Percentiles rank a stretch among this genome's conserved stretches.
Conservation (phyloP, 2,888 invertebrate genomes). For the Drosophila villosipedis region DNA sequence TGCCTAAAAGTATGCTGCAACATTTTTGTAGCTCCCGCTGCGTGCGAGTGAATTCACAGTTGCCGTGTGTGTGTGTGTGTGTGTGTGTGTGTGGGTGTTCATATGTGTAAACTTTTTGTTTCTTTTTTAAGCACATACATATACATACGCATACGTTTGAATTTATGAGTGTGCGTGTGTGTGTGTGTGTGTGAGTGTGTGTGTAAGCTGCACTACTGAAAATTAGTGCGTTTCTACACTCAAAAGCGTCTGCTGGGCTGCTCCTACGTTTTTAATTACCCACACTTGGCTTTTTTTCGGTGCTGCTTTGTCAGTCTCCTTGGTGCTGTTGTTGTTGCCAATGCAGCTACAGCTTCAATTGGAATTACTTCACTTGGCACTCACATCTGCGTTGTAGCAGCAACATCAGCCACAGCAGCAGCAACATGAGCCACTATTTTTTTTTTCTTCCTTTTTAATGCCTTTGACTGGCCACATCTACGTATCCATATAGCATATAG, state of each 20-base stretch:
- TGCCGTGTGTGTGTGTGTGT: conserved; percentile 30
- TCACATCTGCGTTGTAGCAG: conserved; percentile 64
- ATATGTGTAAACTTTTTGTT: conserved; percentile 52
- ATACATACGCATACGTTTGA: conserved; percentile 24
- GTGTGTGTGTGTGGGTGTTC: conserved; percentile 17
- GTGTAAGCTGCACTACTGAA: conserved; percentile 66
- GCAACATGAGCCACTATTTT: conserved; percentile 47
- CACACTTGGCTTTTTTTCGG: conserved; percentile 73
- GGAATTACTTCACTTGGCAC: conserved; percentile 81
- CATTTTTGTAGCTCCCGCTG: conserved; percentile 44
- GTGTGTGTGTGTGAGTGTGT: conserved; percentile 22
- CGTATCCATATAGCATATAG: conserved; percentile 42
- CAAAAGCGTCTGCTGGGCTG: conserved; percentile 72
- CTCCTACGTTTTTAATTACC: conserved; percentile 80
- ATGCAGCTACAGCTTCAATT: conserved; percentile 71
- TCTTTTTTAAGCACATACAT: conserved; percentile 46
- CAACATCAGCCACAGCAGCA: conserved; percentile 43
- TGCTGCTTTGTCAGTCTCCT: conserved; percentile 53
- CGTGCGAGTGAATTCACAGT: conserved; percentile 60
- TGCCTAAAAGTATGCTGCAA: conserved; percentile 81
- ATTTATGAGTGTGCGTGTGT: conserved; percentile 46
- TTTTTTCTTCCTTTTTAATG: conserved; percentile 45
- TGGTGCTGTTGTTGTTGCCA: conserved; percentile 56
- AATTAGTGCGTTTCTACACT: conserved; percentile 81
- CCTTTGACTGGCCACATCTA: conserved; percentile 66